Evolutionary conservation across 2,113 vertebrate genomes (phyloP).

Genomic region (Vanacampus margaritifer): DNA sequence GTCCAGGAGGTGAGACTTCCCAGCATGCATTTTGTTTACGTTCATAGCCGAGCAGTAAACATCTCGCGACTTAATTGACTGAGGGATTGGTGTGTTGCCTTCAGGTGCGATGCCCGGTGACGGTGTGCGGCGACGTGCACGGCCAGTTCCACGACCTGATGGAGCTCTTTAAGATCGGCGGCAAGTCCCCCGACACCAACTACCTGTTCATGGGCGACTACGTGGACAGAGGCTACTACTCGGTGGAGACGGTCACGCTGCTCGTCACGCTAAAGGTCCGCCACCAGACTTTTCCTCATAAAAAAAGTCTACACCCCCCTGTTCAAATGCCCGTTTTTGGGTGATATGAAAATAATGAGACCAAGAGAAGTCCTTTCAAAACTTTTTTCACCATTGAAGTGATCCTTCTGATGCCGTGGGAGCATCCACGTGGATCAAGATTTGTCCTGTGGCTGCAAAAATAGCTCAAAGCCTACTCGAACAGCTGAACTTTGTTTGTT

Average conservation of each 20-base stretch:
- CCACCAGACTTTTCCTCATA: neutral
- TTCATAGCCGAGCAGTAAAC: neutral
- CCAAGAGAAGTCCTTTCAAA: too few relatives aligned
- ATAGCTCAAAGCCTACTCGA: too few relatives aligned
- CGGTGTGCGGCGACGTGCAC: constrained; percentile 71
- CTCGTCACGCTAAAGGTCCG: constrained; percentile 72
- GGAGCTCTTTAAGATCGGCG: constrained; percentile 73
- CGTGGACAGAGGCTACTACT: constrained; percentile 73
- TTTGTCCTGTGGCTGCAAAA: too few relatives aligned
- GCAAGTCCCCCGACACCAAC: constrained; percentile 73
- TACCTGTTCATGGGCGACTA: constrained; percentile 76
- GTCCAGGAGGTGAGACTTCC: constrained; percentile 65
- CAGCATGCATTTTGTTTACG: neutral
- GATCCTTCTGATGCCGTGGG: too few relatives aligned
- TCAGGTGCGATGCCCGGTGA: constrained; percentile 72
- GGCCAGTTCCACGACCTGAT: constrained; percentile 74
- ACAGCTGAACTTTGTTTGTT: neutral
- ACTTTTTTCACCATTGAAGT: too few relatives aligned
- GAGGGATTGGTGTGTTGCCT: neutral
- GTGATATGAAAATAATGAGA: too few relatives aligned
- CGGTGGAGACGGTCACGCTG: constrained; percentile 73
- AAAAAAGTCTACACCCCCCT: neutral
- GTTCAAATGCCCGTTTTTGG: neutral
- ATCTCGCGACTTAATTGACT: too few relatives aligned
- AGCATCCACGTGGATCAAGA: too few relatives aligned